Evolutionary conservation across 2,888 invertebrate genomes (phyloP), one percentile per base, ranked within the genome.

Genomic region (Leucozona laternaria): DNA sequence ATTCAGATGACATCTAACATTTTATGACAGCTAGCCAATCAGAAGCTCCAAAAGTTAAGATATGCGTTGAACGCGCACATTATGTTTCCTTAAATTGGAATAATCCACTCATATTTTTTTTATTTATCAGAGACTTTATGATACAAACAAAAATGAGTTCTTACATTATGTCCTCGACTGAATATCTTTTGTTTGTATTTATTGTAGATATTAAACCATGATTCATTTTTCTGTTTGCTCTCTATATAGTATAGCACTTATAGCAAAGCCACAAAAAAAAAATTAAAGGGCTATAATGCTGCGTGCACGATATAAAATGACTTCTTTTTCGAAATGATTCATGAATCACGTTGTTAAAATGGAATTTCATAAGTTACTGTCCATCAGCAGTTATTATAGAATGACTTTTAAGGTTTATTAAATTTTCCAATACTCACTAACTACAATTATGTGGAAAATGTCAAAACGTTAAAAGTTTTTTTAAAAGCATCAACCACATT

Each of bases 171-270:
- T 43, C 22, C 22, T n/a, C 10, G 25, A 40, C 15, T 15, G 10
- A 10, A 43, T 60, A 37, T 37, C 20, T 58, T 6, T 64, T 60
- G 31, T 20, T 45, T 40, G 37, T 40, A 2, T 20, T 20, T 37
- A 8, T 10, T 58, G 10, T 40, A 22, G 11, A 28, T 45, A 66
- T 45, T 4, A 48, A 62, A 34, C 8, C 8, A 66, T 66, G 66
- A 66, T 66, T 66, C 66, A 66, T 66, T 20, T 20, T 40, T n/a
- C 17, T 60, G 40, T 62, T 48, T 66, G 15, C 17, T 15, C 28
- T 64, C 28, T 28, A n/a, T 28, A 28, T 1, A 13, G 31, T n/a
- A 10, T n/a, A 34, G 7, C 48, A 31, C n/a, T 10, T 50, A 28
- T 20, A 34, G 40, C 25, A 40, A 68, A 48, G 10, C 22, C 11